Percentiles rank a stretch among this genome's conserved stretches.
phyloP scores from a whole-genome alignment of 2,113 vertebrate genomes.

The Recurvirostra avosetta region DNA sequence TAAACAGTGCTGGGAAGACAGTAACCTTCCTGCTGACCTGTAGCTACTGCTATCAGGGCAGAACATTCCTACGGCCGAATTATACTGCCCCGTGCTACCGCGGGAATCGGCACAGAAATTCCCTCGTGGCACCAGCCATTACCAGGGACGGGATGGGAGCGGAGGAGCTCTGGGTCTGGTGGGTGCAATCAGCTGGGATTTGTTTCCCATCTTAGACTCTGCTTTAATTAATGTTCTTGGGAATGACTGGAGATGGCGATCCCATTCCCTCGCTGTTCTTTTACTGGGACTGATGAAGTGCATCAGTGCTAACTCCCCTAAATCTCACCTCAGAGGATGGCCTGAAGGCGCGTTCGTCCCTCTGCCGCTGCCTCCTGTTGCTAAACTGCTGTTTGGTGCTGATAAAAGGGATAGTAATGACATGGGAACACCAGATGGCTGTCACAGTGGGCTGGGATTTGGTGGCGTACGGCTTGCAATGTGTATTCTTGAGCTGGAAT shows the following conservation, averaged over 20 bases:
- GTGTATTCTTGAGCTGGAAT: background rate
- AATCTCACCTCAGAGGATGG: background rate
- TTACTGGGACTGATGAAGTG: background rate
- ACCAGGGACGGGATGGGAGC: background rate
- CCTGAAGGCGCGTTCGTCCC: background rate
- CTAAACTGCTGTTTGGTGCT: background rate
- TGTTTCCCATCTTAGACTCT: background rate
- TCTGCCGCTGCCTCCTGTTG: background rate
- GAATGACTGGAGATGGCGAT: background rate
- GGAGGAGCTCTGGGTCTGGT: background rate
- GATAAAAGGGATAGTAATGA: background rate
- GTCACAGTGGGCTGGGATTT: background rate
- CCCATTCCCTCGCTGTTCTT: background rate
- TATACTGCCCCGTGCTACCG: fast-evolving
- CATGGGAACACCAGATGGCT: background rate
- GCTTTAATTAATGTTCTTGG: background rate
- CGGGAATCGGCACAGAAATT: background rate
- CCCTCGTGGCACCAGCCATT: background rate
- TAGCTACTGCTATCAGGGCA: background rate
- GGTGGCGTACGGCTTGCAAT: background rate
- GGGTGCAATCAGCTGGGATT: background rate
- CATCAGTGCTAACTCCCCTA: background rate
- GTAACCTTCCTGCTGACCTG: slow-evolving; percentile 33
- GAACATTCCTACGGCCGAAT: background rate
- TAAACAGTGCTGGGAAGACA: slow-evolving; percentile 44